These are phyloP conservation scores for Piscicola geometra DNA, from an alignment of 2,888 invertebrate species.

Conservation along the genomic window DNA sequence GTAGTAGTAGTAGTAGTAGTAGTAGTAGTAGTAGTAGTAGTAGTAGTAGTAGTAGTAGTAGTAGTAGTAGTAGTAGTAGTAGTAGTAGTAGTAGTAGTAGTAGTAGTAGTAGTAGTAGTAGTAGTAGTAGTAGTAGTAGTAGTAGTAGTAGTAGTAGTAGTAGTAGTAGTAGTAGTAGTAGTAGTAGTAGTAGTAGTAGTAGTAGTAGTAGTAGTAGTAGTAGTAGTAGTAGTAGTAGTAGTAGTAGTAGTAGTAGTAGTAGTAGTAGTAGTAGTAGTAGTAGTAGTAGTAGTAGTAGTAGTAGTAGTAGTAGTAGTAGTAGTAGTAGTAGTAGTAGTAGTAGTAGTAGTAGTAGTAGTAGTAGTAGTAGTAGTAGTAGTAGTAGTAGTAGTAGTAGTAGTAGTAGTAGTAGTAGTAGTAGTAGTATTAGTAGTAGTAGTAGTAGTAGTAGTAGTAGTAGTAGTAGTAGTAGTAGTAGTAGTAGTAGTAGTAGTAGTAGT, in stretches of 20 bases:
- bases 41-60: conserved; percentile 33
- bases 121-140: conserved; percentile 24
- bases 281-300: conserved; percentile 33
- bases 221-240: conserved; percentile 33
- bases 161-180: conserved; percentile 33
- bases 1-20: conserved; percentile 33
- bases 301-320: conserved; percentile 33
- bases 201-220: conserved; percentile 33
- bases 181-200: conserved; percentile 33
- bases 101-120: conserved; percentile 2
- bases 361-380: conserved; percentile 33
- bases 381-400: conserved; percentile 33
- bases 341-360: conserved; percentile 33
- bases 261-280: conserved; percentile 33
- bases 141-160: conserved; percentile 33
- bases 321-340: conserved; percentile 33
- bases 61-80: conserved; percentile 33
- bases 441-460: conserved; percentile 33
- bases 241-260: conserved; percentile 33
- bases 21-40: conserved; percentile 33
- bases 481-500: conserved; percentile 33
- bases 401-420: conserved; percentile 33
- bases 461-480: conserved; percentile 33
- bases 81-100: conserved; percentile 29
- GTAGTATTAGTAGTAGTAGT: too few species aligned